Evolutionary conservation across 2,888 invertebrate genomes (phyloP), one percentile per base, ranked within the genome.

Genomic region (Spilarctia lutea): DNA sequence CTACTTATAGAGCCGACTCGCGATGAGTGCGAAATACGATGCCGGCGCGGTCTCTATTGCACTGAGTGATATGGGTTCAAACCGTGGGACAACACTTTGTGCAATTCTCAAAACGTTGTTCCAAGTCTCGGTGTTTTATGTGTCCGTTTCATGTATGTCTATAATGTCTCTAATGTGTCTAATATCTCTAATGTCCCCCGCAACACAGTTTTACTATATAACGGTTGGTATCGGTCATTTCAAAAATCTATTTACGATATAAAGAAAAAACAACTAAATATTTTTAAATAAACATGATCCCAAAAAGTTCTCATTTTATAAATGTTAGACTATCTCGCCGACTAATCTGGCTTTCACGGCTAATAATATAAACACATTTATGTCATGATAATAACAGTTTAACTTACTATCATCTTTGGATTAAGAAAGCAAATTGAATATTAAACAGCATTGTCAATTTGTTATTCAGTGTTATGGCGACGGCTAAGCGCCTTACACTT

Each of bases 401-500:
- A 77, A 70, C 68, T 68, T 42, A 74, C 56, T 77, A 78, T 78
- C 69, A 82, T 72, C 73, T 75, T 73, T n/a, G 35, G 77, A 75
- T 75, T 76, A 82, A 76, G 82, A 78, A 63, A 72, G 52, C 78
- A 83, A 86, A 86, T 83, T 83, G 81, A 86, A 85, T 83, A 85
- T 79, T 85, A 80, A 86, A 84, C 79, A 77, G 77, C 74, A 77
- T 79, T 80, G 78, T 81, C 79, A 85, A 86, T 85, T 86, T 84
- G 79, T 79, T 83, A 83, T 78, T 79, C 81, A 80, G 81, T 73
- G 77, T 75, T 82, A 85, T 76, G 82, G 79, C 78, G 78, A 73
- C 74, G 66, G 60, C 75, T 79, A 83, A 86, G 84, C 83, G 85
- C 86, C 86, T 84, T 78, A 82, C 80, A 85, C 76, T 81, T 83